These are phyloP conservation scores for Cacatua alba DNA, from an alignment of 2,113 vertebrate species.

Conservation along the genomic window DNA sequence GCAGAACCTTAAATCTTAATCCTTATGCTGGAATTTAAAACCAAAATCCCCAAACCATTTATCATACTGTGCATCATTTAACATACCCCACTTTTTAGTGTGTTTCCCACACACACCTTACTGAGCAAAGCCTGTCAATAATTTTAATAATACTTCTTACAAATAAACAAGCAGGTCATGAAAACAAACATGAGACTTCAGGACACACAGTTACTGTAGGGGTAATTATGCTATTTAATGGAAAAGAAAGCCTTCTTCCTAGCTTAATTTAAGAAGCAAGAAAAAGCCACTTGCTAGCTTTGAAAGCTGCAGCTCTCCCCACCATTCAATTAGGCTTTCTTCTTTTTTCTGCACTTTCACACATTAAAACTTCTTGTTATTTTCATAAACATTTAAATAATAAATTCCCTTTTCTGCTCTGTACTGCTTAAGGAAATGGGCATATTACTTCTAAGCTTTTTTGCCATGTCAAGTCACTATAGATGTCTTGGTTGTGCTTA, in stretches of 20 bases:
- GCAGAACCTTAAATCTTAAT: not conserved
- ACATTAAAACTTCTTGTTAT: constrained; percentile 30
- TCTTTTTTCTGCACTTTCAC: not conserved
- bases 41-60: not conserved
- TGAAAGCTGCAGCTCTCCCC: not conserved
- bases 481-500: not conserved
- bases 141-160: not conserved
- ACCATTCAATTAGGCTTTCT: not conserved
- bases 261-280: not conserved
- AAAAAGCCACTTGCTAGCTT: not conserved
- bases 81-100: not conserved
- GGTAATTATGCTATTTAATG: not conserved
- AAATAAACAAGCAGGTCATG: not conserved
- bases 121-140: not conserved
- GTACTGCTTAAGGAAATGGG: not conserved
- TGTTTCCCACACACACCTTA: not conserved
- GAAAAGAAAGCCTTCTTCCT: not conserved
- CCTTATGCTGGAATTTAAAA: not conserved
- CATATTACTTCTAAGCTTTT: not conserved
- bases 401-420: constrained; percentile 36
- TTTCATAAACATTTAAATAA: constrained; percentile 61
- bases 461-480: not conserved
- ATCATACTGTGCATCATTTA: not conserved
- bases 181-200: not conserved
- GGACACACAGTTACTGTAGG: not conserved